These are phyloP conservation scores for Ridgeia piscesae DNA, from an alignment of 1,140 invertebrate genomes.

Conservation along the genomic window DNA sequence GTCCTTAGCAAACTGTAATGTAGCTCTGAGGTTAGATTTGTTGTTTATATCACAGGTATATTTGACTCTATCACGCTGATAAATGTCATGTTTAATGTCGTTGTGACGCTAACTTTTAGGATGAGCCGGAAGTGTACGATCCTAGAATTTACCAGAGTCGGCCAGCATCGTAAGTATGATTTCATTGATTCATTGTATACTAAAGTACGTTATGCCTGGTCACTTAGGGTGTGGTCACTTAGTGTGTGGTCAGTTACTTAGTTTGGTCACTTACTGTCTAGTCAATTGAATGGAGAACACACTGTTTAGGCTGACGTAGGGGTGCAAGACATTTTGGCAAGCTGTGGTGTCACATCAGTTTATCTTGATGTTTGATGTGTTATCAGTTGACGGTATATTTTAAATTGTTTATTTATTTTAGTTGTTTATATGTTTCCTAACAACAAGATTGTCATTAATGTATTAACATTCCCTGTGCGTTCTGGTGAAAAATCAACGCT, in stretches of 20 bases:
- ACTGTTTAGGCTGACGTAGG: neutral
- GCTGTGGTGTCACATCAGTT: neutral
- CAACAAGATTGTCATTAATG: neutral
- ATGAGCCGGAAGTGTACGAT: conserved; percentile 52
- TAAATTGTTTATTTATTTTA: neutral
- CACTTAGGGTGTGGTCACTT: no score
- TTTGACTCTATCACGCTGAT: neutral
- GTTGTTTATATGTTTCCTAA: neutral
- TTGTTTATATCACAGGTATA: neutral
- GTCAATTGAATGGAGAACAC: neutral
- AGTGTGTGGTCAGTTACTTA: no score
- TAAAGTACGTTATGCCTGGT: neutral
- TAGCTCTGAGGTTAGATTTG: neutral
- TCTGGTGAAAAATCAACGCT: neutral
- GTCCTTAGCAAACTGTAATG: neutral
- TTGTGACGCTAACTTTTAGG: conserved; percentile 35
- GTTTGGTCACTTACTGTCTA: neutral
- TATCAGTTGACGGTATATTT: neutral
- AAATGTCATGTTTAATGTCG: neutral
- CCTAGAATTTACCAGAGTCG: conserved; percentile 36
- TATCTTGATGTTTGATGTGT: neutral
- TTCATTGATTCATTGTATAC: neutral
- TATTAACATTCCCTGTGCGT: neutral
- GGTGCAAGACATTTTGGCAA: neutral
- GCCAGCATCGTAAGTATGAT: neutral